Evolutionary conservation across 2,113 vertebrate genomes (phyloP), one percentile per base, ranked within the genome.

Genomic region (Thomomys bottae): DNA sequence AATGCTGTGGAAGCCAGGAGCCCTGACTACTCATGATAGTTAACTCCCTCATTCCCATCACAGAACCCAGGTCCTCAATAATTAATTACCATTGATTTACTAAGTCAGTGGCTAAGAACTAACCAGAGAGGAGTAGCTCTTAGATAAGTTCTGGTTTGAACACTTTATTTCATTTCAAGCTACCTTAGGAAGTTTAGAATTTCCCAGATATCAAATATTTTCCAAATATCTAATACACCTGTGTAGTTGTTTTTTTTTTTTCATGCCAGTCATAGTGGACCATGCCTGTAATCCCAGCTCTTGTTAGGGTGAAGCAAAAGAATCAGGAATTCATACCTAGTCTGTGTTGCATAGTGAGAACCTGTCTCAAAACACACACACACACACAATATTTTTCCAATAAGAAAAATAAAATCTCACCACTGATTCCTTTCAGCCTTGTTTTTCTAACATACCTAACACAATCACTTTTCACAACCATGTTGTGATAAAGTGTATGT

Each of bases 151-250:
- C 71, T 88, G 9, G 45, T 78, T 64, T 93, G 66, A 88, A 86
- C 17, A 49, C 61, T 81, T 79, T 34, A 45, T 86, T 84, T 76
- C 64, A 45, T 84, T 84, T 80, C 84, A 67, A 26, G 40, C n/a
- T 66, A 21, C 67, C 42, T 59, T 1, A 0, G 32, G 78, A 71
- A 40, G 57, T 84, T 91, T 87, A 38, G 59, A 68, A 59, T 87
- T 93, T 91, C 77, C 89, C 54, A 80, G 1, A 54, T 91, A 54
- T 78, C 84, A 92, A 42, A 49, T 38, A 59, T 87, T 91, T 89
- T 72, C 89, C 54, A 80, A 3, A 54, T 91, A 54, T 78, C 84
- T 93, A 42, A 40, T 45, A 57, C 17, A 63, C 30, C 84, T 57
- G 59, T 75, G 15, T 85, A 70, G 67, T 68, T 78, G 45, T 72